Evolutionary conservation across 2,113 vertebrate genomes (phyloP).

Genomic region (Lasiurus borealis): DNA sequence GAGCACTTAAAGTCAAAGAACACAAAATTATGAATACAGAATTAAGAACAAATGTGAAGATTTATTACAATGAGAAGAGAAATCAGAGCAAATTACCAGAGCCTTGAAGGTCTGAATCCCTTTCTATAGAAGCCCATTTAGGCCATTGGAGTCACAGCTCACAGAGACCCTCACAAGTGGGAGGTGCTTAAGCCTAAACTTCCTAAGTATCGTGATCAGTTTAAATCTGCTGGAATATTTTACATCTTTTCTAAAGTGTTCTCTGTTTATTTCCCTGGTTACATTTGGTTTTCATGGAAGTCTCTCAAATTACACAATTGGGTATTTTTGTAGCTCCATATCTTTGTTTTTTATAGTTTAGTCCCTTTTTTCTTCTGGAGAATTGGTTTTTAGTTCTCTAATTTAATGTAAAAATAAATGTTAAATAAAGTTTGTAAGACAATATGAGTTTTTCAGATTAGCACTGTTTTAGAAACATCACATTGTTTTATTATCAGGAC

Average conservation of each 20-base stretch:
- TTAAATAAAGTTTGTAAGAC: constrained; percentile 56
- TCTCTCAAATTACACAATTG: constrained; percentile 44
- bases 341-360: background rate
- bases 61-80: background rate
- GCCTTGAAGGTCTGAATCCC: background rate
- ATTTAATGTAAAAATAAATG: constrained; percentile 44
- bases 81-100: background rate
- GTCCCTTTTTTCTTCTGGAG: background rate
- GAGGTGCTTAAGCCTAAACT: background rate
- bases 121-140: background rate
- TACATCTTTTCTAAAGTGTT: background rate
- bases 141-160: background rate
- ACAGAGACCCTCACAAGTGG: background rate
- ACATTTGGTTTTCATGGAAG: constrained; percentile 19
- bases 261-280: constrained; percentile 43
- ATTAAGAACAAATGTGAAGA: background rate
- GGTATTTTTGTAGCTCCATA: constrained; percentile 6
- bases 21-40: background rate
- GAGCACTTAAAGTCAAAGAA: background rate
- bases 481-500: background rate
- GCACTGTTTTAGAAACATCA: constrained; percentile 37
- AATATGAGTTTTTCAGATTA: constrained; percentile 1
- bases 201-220: background rate
- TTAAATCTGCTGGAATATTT: background rate
- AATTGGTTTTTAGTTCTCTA: constrained; percentile 26